phyloP scores from a whole-genome alignment of 2,113 vertebrate genomes.

The Macquaria australasica region DNA sequence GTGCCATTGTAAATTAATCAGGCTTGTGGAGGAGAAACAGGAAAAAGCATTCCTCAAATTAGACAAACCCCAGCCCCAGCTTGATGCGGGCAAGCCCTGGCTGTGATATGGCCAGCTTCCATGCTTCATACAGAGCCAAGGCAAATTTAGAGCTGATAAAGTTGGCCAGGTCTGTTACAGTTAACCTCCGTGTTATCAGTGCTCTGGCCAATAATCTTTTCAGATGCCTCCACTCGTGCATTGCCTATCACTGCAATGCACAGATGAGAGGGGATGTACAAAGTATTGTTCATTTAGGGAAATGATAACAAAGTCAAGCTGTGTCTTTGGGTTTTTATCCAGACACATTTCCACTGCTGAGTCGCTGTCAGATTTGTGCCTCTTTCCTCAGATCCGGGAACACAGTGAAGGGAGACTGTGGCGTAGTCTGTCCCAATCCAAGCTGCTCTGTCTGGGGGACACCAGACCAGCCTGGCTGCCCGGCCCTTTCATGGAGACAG shows the following conservation, averaged over 20 bases:
- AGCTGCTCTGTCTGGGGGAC: slow-evolving; percentile 69
- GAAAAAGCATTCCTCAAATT: slow-evolving; percentile 74
- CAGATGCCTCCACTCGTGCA: slow-evolving; percentile 41
- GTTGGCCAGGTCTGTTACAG: slow-evolving; percentile 62
- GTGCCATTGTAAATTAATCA: slow-evolving; percentile 77
- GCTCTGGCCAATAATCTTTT: slow-evolving; percentile 62
- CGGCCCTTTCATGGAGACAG: slow-evolving; percentile 70
- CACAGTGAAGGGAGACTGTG: slow-evolving; percentile 48
- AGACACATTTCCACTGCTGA: slow-evolving; percentile 51
- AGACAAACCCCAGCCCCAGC: slow-evolving; percentile 75
- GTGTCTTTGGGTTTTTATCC: slow-evolving; percentile 54
- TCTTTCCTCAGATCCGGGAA: slow-evolving; percentile 56
- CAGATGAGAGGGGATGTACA: slow-evolving; percentile 44
- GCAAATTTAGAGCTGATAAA: slow-evolving; percentile 70
- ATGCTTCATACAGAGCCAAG: slow-evolving; percentile 71
- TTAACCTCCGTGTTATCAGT: slow-evolving; percentile 64
- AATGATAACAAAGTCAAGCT: slow-evolving; percentile 61
- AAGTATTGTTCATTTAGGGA: slow-evolving; percentile 45
- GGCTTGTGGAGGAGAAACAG: slow-evolving; percentile 66
- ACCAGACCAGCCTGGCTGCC: slow-evolving; percentile 53
- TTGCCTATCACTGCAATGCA: slow-evolving; percentile 29
- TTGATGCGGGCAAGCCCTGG: slow-evolving; percentile 70
- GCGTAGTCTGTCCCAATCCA: slow-evolving; percentile 33
- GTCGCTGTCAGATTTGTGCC: slow-evolving; percentile 56
- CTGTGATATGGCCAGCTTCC: slow-evolving; percentile 76